Evolutionary conservation across 2,888 invertebrate genomes (phyloP), one percentile per base, ranked within the genome.

Genomic region (Linnaemya tessellans): DNA sequence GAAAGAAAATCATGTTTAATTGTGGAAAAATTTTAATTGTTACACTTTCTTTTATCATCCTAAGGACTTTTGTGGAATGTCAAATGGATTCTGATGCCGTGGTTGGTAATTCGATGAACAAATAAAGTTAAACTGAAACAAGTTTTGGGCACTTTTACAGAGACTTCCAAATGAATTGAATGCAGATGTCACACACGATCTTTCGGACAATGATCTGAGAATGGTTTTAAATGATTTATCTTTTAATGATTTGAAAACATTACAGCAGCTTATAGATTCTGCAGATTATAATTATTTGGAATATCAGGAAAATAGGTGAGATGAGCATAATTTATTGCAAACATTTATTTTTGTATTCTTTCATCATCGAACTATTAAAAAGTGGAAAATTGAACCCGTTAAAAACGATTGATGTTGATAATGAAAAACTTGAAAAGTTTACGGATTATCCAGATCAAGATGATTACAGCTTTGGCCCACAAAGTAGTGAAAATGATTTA

Each of bases 161-260:
- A 56, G 10, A 41, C 1, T 8, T 22, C 25, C 65, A 41, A 74
- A 68, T 46, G 15, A 60, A 41, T 64, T 75, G 15, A 51, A 75
- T 46, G 25, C 86, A 0, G 90, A 91, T 82, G 81, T 90, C 1
- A 91, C 88, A 2, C 82, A 86, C 9, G 88, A 88, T 3, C 84
- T 92, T 11, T 90, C 79, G 71, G 90, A 92, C 74, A 89, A 88
- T 0, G 91, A 92, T 80, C 88, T 92, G 15, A 89, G 90, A 35
- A 86, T 88, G 9, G 90, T 90, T 3, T 81, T 92, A 0, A 89
- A 89, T 65, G 90, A 89, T 20, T 82, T 92, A 1, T 88, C 90
- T 0, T 43, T 91, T 0, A 87, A 89, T 0, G 92, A 92, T 80
- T 88, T 92, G 0, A 88, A 88, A 65, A 81, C 84, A 0, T 80